A percentile compares a stretch with the other conserved stretches of the same genome.
These are phyloP conservation scores for Hirtodrosophila duncani DNA, from an alignment of 2,888 invertebrate species.

Conservation along the genomic window DNA sequence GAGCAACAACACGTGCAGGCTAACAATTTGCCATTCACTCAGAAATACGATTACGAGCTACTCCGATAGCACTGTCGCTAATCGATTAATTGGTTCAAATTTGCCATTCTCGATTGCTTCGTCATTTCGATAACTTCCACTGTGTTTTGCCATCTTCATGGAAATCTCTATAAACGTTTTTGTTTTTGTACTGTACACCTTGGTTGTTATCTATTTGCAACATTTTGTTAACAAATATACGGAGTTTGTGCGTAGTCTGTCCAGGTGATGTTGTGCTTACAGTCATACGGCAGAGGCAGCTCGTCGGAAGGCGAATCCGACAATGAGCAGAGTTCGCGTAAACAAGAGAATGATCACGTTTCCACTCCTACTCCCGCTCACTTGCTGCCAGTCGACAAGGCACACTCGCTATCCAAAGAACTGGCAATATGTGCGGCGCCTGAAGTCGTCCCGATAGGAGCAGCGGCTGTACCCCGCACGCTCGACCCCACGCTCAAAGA, in stretches of 20 bases:
- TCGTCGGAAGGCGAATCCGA: constrained; percentile 83
- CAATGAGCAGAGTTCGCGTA: constrained; percentile 43
- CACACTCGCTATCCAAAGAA: constrained; percentile 81
- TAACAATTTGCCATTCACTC: too few species aligned
- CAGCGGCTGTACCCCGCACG: constrained; percentile 84
- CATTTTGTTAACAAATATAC: constrained; percentile 61
- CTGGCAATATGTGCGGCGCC: constrained; percentile 90
- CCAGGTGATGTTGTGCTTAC: constrained; percentile 85
- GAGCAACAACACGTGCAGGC: too few species aligned
- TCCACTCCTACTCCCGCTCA: constrained; percentile 76
- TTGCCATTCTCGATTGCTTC: too few species aligned
- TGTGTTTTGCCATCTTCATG: constrained; percentile 44
- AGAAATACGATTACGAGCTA: too few species aligned
- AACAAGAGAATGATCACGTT: constrained; percentile 77
- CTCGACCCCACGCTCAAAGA: constrained; percentile 90
- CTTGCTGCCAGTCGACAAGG: constrained; percentile 81
- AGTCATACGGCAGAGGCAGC: constrained; percentile 86
- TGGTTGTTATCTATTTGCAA: constrained; percentile 55
- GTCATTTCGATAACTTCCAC: too few species aligned
- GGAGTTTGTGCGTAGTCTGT: constrained; percentile 46
- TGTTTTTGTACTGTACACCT: constrained; percentile 55
- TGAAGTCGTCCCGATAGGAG: constrained; percentile 87
- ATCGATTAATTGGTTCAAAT: too few species aligned
- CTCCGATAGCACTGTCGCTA: too few species aligned
- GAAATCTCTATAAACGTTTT: constrained; percentile 61